Evolutionary conservation across 1,140 invertebrate species (phyloP), one percentile per base, ranked within the genome.

Genomic region (Diuraphis noxia): DNA sequence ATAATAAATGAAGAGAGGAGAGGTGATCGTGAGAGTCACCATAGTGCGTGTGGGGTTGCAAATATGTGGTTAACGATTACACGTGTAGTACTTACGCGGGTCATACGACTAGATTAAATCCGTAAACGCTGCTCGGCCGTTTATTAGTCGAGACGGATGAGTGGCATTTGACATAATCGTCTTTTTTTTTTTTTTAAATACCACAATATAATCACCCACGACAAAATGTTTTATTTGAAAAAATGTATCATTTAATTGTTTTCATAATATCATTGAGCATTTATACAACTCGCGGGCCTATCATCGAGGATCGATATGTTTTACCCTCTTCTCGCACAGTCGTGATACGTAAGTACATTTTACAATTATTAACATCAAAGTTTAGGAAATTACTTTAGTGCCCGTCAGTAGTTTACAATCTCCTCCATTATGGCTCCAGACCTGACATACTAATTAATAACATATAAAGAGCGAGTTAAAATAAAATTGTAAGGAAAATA

Each of bases 341-440:
- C 34, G 21, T 79, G 36, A 36, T 2, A 36, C 38, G 79, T 81
- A 81, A 81, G 9, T 30, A 10, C 9, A 13, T 38, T 87, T 56
- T 40, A 87, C 30, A 36, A 52, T 56, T 87, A 49, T 86, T n/a
- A 86, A 86, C 84, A 86, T n/a, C n/a, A n/a, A 43, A 86, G 36
- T 34, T 86, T 86, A 36, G 84, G 82, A 38, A 34, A 17, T n/a
- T 84, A 30, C 30, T 82, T 30, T 82, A 17, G 25, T 56, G 23
- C 25, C 25, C 6, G 25, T 43, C 41, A 56, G 30, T 56, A 56
- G 52, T 56, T 30, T n/a, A n/a, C n/a, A n/a, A n/a, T n/a, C n/a
- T n/a, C n/a, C 46, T 17, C n/a, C 56, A 72, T n/a, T 72, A 72
- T n/a, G 19, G 56, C 56, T n/a, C 34, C 13, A 2, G 40, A 81